Base-by-base conservation (phyloP, 2,797 vertebrate species). In the Tadarida brasiliensis region DNA sequence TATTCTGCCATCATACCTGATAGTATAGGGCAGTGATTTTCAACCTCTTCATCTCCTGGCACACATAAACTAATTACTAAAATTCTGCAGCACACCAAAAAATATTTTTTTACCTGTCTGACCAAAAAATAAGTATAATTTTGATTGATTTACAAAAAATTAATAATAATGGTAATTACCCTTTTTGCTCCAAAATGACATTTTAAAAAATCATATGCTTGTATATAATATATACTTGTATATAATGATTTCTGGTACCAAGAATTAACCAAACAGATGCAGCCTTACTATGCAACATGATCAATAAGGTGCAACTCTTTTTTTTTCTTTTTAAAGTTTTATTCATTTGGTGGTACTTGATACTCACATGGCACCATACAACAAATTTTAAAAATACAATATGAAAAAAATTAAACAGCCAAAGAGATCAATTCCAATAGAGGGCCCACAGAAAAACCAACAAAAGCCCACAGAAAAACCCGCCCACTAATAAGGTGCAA, bases 371-470 rank as follows among this genome's bases (percentile, higher is more conserved):
- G 97, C 96, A 97, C 95, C 96, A 16, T 97, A 98, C 97, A 98
- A 96, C 97, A 96, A 96, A 94, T 96, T 96, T 98, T 82, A 97
- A 97, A 98, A 98, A 98, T 97, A 98, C 97, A 98, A 61, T 97
- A 96, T 90, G 94, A 97, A 97, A 97, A 97, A 96, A 97, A 89
- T 26, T 67, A 76, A 97, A 97, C 97, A 97, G 95, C 96, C 94
- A 95, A 94, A 97, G 96, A 97, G 90, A 97, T 91, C 84, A 97
- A 96, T 97, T 97, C 96, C 97, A 98, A 95, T 80, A 86, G 87
- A 96, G 96, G 96, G 91, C 96, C 92, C 94, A 97, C 92, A 89
- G 95, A 51, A 91, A 95, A 93, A 90, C 65, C 87, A 96, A 93
- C 77, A 80, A 90, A 95, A 90, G 84, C 93, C 87, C 95, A 96